A percentile compares a stretch with the other conserved stretches of the same genome.
phyloP scores from a whole-genome alignment of 1,140 invertebrate species.

The Ridgeia piscesae region DNA sequence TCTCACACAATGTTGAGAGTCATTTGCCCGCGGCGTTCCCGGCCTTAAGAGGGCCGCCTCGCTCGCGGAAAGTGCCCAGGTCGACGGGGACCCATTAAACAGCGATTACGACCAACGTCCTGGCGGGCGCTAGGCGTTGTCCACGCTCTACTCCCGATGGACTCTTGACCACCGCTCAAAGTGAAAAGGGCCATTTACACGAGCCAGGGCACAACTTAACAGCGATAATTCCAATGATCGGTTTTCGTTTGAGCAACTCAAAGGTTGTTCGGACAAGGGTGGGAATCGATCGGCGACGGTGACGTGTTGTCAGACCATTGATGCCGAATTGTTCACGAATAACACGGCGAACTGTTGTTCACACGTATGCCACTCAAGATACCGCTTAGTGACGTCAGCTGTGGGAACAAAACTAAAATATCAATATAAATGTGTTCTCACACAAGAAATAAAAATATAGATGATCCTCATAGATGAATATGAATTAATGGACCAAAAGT shows the following conservation, averaged over 20 bases:
- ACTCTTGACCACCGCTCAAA: background rate
- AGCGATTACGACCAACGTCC: background rate
- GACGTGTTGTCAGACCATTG: background rate
- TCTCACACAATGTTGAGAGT: background rate
- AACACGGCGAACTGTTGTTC: background rate
- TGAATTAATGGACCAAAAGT: too few species aligned
- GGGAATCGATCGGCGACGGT: background rate
- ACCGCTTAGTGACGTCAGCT: too few species aligned
- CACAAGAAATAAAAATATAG: too few species aligned
- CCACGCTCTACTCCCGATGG: background rate
- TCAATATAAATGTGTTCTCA: too few species aligned
- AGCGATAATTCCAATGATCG: background rate
- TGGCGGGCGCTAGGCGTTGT: background rate
- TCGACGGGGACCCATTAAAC: background rate
- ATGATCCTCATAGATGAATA: too few species aligned
- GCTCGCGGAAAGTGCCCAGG: background rate
- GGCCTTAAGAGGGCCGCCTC: background rate
- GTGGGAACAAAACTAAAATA: too few species aligned
- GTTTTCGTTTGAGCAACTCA: background rate
- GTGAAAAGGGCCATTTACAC: slow-evolving; percentile 4
- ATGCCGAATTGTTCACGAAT: background rate
- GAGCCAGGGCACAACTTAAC: background rate
- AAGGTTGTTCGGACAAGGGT: background rate
- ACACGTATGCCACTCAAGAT: too few species aligned
- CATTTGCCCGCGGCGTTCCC: background rate